Evolutionary conservation across 2,113 vertebrate genomes (phyloP).

Genomic region (Camelus bactrianus): DNA sequence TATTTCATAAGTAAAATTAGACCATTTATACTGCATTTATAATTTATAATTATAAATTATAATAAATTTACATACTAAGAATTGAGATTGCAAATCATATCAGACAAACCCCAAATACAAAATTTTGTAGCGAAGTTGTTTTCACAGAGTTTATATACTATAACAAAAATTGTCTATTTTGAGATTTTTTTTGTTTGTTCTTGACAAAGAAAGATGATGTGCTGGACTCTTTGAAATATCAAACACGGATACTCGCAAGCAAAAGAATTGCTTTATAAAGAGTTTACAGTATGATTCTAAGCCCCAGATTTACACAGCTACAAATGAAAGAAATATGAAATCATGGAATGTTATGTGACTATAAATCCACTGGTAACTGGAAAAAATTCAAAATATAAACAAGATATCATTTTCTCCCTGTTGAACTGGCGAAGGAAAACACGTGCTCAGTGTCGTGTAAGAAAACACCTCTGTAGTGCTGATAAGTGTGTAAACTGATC

Average conservation of each 20-base stretch:
- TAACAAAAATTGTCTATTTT: background rate
- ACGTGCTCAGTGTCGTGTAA: background rate
- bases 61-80: background rate
- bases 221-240: background rate
- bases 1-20: constrained; percentile 12
- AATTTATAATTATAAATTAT: background rate
- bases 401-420: background rate
- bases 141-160: background rate
- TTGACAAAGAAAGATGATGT: background rate
- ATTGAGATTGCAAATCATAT: background rate
- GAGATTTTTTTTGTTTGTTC: background rate
- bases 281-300: background rate
- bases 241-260: background rate
- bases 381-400: background rate
- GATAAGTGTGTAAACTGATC: background rate
- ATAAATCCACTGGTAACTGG: background rate
- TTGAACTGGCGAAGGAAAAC: background rate
- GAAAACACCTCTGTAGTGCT: background rate
- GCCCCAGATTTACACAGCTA: background rate
- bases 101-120: background rate
- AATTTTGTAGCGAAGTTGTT: background rate
- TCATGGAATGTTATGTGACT: rapidly evolving
- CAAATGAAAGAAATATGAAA: background rate
- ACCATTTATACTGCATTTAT: background rate
- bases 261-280: background rate